phyloP scores from a whole-genome alignment of 2,888 invertebrate genomes.

The Psylliodes chrysocephalus region DNA sequence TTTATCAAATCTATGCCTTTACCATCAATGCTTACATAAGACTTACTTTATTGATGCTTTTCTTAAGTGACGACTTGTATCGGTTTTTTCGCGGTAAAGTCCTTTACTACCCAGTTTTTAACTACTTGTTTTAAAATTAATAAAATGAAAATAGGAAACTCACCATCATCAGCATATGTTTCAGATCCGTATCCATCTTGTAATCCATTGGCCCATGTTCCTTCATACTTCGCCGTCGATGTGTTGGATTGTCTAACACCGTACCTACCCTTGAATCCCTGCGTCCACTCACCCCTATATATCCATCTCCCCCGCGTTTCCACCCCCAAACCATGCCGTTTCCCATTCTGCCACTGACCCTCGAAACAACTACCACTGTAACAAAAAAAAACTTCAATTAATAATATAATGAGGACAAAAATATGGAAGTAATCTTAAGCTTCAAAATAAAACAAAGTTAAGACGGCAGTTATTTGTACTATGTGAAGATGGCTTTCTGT shows the following conservation, averaged over 20 bases:
- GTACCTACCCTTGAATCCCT: constrained; percentile 98
- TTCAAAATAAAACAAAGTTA: no score
- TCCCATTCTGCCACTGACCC: constrained; percentile 99
- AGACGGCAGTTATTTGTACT: no score
- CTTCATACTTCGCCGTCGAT: constrained; percentile 96
- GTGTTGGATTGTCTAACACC: constrained; percentile 96
- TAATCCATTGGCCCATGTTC: constrained; percentile 98
- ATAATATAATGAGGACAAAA: no score
- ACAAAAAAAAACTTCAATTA: constrained; percentile 50
- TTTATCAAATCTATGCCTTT: no score
- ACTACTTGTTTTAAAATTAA: no score
- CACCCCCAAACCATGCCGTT: constrained; percentile 96
- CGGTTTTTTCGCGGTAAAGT: no score
- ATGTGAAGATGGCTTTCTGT: no score
- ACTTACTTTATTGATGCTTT: no score
- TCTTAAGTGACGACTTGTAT: no score
- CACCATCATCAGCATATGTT: constrained; percentile 99
- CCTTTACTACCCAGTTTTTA: no score
- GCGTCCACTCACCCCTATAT: constrained; percentile 98
- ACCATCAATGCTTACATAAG: no score
- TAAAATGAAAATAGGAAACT: constrained; percentile 59
- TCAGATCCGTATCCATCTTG: constrained; percentile 99
- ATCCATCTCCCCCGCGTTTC: constrained; percentile 97
- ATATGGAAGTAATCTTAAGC: no score
- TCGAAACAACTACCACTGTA: constrained; percentile 93